Evolutionary conservation across 2,888 invertebrate species (phyloP).

Genomic region (Drosophila maculinotata): DNA sequence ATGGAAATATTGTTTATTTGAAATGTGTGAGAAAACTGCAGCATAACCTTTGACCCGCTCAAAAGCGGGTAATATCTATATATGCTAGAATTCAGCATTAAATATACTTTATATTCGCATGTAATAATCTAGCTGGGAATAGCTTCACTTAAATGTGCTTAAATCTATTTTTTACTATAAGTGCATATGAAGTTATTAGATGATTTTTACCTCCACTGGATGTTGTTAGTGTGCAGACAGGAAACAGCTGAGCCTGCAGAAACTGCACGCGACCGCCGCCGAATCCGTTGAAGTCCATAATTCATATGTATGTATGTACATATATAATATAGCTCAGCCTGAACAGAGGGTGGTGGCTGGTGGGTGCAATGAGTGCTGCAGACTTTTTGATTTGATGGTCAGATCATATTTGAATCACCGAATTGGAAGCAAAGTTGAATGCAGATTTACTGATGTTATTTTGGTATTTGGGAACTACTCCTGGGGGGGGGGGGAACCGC

Average conservation of each 20-base stretch:
- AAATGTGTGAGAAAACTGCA: too few relatives aligned
- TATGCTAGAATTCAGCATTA: too few relatives aligned
- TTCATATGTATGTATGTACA: too few relatives aligned
- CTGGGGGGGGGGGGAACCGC: too few relatives aligned
- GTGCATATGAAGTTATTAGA: background rate
- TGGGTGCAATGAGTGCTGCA: background rate
- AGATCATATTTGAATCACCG: constrained; percentile 12
- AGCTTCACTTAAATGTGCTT: background rate
- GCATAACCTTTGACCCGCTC: too few relatives aligned
- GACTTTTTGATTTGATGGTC: constrained; percentile 13
- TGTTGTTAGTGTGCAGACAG: constrained; percentile 83
- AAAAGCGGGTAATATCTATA: too few relatives aligned
- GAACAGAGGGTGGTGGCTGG: background rate
- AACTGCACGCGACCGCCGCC: constrained; percentile 83
- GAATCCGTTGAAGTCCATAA: constrained; percentile 71
- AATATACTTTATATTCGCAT: too few relatives aligned
- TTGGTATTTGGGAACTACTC: background rate
- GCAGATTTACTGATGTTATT: background rate
- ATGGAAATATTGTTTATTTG: too few relatives aligned
- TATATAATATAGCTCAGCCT: constrained; percentile 1
- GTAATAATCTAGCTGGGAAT: too few relatives aligned
- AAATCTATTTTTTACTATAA: background rate
- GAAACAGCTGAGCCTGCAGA: constrained; percentile 85
- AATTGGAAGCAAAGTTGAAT: background rate
- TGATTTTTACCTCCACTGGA: constrained; percentile 74